Evolutionary conservation across 2,113 vertebrate genomes (phyloP).

Genomic region (Myanophis thanlyinensis): DNA sequence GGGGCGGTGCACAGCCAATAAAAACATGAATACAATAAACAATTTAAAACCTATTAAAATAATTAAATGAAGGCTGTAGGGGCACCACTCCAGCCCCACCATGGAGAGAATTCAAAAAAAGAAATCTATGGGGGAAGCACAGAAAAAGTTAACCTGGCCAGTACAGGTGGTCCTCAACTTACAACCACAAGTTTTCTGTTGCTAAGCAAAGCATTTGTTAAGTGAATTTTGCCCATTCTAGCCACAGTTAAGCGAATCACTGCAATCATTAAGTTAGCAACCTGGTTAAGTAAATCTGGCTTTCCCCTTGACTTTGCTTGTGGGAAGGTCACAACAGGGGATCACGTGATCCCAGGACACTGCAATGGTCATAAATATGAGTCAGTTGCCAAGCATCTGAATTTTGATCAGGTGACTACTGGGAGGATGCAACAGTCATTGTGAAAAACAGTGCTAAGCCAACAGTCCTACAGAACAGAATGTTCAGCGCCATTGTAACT

Average conservation of each 20-base stretch:
- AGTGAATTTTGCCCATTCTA: not conserved
- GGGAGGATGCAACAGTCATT: not conserved
- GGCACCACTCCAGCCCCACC: not conserved
- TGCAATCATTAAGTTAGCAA: not conserved
- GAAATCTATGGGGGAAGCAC: not conserved
- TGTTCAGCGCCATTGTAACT: not conserved
- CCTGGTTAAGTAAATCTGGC: not conserved
- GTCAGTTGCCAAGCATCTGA: not conserved
- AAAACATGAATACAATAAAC: too few species aligned
- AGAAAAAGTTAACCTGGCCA: not conserved
- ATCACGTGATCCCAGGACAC: not conserved
- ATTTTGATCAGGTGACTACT: not conserved
- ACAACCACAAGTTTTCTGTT: not conserved
- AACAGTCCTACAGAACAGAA: too few species aligned
- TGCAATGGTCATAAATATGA: not conserved
- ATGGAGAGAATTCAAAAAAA: not conserved
- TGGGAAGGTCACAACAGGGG: too few species aligned
- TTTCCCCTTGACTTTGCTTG: not conserved
- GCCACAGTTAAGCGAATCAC: not conserved
- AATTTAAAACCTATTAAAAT: too few species aligned
- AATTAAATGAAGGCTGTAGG: too few species aligned
- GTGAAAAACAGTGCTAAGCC: not conserved
- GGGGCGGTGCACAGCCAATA: too few species aligned
- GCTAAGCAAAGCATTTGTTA: not conserved
- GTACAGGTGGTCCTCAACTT: not conserved